Conservation (phyloP, 2,797 vertebrate genomes). For the Okamejei kenojei region DNA sequence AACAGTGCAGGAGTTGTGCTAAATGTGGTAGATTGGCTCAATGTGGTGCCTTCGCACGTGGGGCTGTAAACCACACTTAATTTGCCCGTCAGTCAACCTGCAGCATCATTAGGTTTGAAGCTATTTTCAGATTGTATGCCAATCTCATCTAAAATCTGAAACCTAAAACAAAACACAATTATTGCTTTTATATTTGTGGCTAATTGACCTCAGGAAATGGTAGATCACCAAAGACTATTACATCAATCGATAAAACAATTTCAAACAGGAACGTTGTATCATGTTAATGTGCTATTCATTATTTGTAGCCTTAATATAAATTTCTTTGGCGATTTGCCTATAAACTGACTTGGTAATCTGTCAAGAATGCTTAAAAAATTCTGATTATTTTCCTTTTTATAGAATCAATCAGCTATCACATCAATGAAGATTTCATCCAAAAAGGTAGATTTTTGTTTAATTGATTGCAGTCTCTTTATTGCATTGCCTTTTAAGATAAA, state of each 20-base stretch:
- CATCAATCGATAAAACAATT: neutral
- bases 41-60: no score
- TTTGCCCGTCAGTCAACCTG: no score
- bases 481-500: neutral
- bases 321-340: neutral
- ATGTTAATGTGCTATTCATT: neutral
- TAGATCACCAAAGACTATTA: neutral
- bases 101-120: no score
- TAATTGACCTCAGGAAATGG: neutral
- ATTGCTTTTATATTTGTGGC: neutral
- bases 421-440: slow-evolving; percentile 92
- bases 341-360: neutral
- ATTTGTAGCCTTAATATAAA: neutral
- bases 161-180: neutral
- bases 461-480: neutral
- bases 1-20: no score
- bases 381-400: slow-evolving; percentile 48
- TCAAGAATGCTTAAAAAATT: neutral
- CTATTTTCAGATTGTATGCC: no score
- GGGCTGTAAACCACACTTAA: no score
- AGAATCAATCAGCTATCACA: slow-evolving; percentile 81
- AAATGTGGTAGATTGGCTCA: no score
- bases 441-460: slow-evolving; percentile 68
- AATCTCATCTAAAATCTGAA: no score
- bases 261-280: neutral